Evolutionary conservation across 2,888 invertebrate species (phyloP).

Genomic region (Ptychoptera contaminata): DNA sequence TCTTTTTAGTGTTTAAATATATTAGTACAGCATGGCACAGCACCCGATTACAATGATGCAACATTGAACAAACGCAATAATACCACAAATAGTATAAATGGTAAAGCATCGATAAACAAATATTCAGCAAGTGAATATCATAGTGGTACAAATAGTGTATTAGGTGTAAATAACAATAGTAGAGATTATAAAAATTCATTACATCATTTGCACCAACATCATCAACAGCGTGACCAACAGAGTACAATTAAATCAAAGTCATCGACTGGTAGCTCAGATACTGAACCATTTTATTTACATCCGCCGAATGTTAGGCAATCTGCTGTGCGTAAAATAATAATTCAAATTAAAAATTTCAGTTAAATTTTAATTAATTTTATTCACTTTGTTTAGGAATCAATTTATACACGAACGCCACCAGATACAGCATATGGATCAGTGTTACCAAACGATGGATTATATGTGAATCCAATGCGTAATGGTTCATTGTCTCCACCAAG

Average conservation of each 20-base stretch:
- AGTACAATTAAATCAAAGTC: conserved; percentile 31
- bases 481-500: conserved; percentile 35
- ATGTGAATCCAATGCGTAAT: conserved; percentile 63
- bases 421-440: conserved; percentile 25
- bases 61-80: conserved; percentile 24
- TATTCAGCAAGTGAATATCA: conserved; percentile 9
- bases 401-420: conserved; percentile 19
- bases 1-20: conserved; percentile 57
- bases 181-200: background rate
- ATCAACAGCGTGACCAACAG: background rate
- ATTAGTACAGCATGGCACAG: conserved; percentile 64
- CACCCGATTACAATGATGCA: conserved; percentile 41
- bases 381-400: conserved; percentile 1
- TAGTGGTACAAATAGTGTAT: background rate
- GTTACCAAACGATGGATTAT: conserved; percentile 50
- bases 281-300: conserved; percentile 61
- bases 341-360: background rate
- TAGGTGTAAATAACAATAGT: background rate
- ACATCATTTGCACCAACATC: background rate
- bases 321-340: background rate
- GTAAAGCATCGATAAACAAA: background rate
- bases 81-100: conserved; percentile 11
- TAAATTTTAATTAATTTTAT: background rate
- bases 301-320: conserved; percentile 34
- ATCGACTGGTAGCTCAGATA: conserved; percentile 30